Evolutionary conservation across 2,888 invertebrate genomes (phyloP), one percentile per base, ranked within the genome.

Genomic region (Crocallis elinguaria): DNA sequence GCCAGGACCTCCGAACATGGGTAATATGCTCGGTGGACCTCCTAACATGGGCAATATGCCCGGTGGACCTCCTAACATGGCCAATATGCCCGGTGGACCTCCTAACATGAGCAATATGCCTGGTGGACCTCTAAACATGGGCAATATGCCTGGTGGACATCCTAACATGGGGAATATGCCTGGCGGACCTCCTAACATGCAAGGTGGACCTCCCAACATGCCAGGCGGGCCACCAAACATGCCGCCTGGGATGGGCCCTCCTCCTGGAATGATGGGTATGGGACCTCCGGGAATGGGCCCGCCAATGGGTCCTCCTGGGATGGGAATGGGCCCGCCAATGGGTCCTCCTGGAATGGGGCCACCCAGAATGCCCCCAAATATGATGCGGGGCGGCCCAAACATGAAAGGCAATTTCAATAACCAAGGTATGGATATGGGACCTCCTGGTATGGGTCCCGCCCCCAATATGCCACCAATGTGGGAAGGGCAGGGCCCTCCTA

Each of bases 401-500:
- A 60, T 60, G 60, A 56, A 60, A 51, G 69, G 79, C 2, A 85
- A 82, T 57, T 84, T 66, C 30, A 84, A 81, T 62, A 85, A 83
- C 60, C 82, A 75, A 49, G 69, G 72, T 2, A 84, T 88, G 86
- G 87, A 88, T 45, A 83, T 88, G 79, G 88, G 85, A 1, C 88
- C 88, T 0, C 86, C 88, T 8, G 86, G 86, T 0, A 84, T 88
- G 86, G 88, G 88, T 0, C 88, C 89, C 1, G 86, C 88, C 0
- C 84, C 86, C 1, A 82, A 79, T 35, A 87, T 87, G 82, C 73
- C 62, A 35, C 83, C 84, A 1, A 86, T 88, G 83, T 89, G 88
- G 84, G 87, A 88, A 12, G 72, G 73, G 0, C 85, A 83, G 46
- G 85, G 82, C 0, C 84, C 87, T 0, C 83, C 82, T 16, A 73